These are phyloP conservation scores for Heliconius hortense DNA, from an alignment of 2,888 invertebrate species.

Conservation along the genomic window DNA sequence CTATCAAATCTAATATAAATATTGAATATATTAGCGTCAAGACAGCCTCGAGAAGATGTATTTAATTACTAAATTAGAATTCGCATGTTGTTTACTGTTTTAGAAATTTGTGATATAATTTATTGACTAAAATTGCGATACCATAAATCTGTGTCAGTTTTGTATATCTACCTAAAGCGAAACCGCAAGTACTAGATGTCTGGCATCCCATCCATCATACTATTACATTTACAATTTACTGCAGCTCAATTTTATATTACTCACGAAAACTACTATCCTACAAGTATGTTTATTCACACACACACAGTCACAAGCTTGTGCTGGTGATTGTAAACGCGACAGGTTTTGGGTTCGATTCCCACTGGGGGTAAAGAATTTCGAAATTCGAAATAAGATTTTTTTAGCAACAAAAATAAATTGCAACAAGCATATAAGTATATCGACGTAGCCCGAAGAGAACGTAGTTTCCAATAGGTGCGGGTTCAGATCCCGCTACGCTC, in stretches of 20 bases:
- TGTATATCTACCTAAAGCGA: constrained; percentile 2
- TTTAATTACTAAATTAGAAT: not conserved
- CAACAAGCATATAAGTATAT: too few relatives aligned
- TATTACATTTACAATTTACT: constrained; percentile 8
- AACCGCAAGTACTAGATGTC: constrained; percentile 5
- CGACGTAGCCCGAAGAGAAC: too few relatives aligned
- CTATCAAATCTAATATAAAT: too few relatives aligned
- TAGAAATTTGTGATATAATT: constrained; percentile 2
- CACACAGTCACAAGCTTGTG: too few relatives aligned
- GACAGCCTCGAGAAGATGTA: too few relatives aligned
- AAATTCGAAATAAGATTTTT: too few relatives aligned
- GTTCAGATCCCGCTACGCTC: too few relatives aligned
- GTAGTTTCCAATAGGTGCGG: too few relatives aligned
- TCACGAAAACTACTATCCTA: not conserved
- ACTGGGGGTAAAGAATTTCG: too few relatives aligned
- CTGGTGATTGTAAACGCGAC: too few relatives aligned
- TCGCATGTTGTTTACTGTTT: not conserved
- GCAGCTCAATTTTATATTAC: not conserved
- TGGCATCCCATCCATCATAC: constrained; percentile 9
- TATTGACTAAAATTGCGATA: not conserved
- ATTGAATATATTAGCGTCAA: not conserved
- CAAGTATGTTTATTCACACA: not conserved
- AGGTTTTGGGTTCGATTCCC: too few relatives aligned
- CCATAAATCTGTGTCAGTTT: constrained; percentile 15
- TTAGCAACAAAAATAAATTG: too few relatives aligned